A percentile compares a stretch with the other conserved stretches of the same genome.
These are phyloP conservation scores for Seladonia tumulorum DNA, from an alignment of 2,888 invertebrate genomes.

Conservation along the genomic window DNA sequence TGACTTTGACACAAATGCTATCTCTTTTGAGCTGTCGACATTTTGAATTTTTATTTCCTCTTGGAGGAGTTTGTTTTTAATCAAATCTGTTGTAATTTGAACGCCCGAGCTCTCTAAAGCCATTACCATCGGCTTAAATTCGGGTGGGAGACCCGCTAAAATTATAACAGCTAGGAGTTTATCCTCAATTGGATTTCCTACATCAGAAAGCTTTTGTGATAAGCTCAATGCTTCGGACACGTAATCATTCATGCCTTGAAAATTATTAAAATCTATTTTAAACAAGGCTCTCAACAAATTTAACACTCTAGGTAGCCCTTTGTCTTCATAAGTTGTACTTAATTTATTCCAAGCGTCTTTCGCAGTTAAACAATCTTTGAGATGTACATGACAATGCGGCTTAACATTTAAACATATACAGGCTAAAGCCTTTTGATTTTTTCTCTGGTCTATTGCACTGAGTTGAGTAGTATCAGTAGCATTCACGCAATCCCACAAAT, in stretches of 20 bases:
- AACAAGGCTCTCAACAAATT: constrained; percentile 6
- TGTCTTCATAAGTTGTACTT: constrained; percentile 15
- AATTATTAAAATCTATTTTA: not conserved
- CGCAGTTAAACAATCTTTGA: not conserved
- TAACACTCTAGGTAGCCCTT: constrained; percentile 8
- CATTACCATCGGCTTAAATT: constrained; percentile 18
- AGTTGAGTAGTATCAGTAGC: too few species aligned
- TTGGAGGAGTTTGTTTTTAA: constrained; percentile 1
- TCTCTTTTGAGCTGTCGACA: not conserved
- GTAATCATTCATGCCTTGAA: constrained; percentile 5
- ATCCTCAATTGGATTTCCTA: constrained; percentile 4
- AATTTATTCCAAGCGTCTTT: constrained; percentile 11
- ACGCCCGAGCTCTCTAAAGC: not conserved
- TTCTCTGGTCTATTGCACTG: not conserved
- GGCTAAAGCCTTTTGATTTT: not conserved
- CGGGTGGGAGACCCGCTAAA: not conserved
- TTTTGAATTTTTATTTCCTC: not conserved
- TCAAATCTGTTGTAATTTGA: not conserved
- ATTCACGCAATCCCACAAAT: not conserved
- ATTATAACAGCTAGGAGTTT: constrained; percentile 10
- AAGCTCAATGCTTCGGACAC: not conserved
- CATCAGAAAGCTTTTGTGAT: not conserved
- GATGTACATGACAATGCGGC: not conserved
- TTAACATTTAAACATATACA: constrained; percentile 16
- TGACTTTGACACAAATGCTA: not conserved